Conservation (phyloP, 2,888 invertebrate genomes). For the Lomographa bimaculata region DNA sequence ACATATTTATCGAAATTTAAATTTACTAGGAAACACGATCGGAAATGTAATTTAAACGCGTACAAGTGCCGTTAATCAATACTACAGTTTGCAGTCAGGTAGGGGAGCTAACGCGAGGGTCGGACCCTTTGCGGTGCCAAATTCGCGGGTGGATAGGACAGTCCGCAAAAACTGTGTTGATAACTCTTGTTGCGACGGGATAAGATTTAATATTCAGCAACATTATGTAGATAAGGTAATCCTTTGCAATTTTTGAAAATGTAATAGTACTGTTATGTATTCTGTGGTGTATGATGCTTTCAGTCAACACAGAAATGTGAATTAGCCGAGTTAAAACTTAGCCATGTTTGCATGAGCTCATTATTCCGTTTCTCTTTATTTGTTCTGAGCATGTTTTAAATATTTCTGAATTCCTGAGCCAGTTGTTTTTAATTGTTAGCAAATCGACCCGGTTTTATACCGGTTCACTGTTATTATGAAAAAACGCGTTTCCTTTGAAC, state of each 20-base stretch:
- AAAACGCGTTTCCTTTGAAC: too few species aligned
- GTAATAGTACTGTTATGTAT: background rate
- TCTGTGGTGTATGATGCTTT: background rate
- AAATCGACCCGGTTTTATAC: background rate
- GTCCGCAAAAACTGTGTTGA: background rate
- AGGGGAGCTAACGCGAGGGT: conserved; percentile 54
- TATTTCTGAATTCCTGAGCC: background rate
- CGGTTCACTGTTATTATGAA: background rate
- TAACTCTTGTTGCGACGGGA: background rate
- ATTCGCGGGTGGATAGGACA: conserved; percentile 42
- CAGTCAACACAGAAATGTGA: conserved; percentile 2
- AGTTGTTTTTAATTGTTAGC: conserved; percentile 2
- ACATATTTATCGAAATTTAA: too few species aligned
- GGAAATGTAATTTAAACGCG: conserved; percentile 42
- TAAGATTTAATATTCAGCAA: background rate
- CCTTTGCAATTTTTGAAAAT: conserved; percentile 9
- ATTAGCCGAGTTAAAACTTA: conserved; percentile 4
- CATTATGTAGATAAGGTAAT: background rate
- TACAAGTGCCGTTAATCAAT: conserved; percentile 68
- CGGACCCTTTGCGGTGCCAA: conserved; percentile 58
- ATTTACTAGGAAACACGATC: conserved; percentile 32
- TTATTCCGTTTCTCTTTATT: too few species aligned
- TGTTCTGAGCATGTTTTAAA: background rate
- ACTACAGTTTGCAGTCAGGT: conserved; percentile 67
- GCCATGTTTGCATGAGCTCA: background rate